Evolutionary conservation across 2,888 invertebrate species (phyloP).

Genomic region (Eupeodes latifasciatus): DNA sequence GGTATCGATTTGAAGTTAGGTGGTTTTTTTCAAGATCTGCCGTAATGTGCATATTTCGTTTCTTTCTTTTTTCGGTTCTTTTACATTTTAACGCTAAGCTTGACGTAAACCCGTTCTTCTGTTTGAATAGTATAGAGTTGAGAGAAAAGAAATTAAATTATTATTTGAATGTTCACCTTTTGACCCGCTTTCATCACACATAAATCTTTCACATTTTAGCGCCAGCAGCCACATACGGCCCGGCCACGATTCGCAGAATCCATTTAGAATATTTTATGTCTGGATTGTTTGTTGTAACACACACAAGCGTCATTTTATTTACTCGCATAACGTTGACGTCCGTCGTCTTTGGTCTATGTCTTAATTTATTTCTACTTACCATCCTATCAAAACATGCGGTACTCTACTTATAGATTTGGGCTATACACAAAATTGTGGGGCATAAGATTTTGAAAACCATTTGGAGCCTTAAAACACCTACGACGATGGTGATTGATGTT

Average conservation of each 20-base stretch:
- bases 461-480: conserved; percentile 8
- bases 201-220: background rate
- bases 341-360: background rate
- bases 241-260: too few relatives aligned
- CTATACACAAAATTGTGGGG: background rate
- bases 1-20: too few relatives aligned
- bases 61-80: too few relatives aligned
- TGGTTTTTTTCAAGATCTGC: too few relatives aligned
- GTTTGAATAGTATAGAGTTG: too few relatives aligned
- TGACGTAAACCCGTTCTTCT: too few relatives aligned
- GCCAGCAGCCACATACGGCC: background rate
- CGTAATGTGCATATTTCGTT: too few relatives aligned
- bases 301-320: conserved; percentile 36
- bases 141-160: too few relatives aligned
- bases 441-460: background rate
- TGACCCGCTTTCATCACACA: background rate
- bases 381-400: background rate
- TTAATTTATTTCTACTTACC: conserved; percentile 10
- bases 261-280: conserved; percentile 1
- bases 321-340: background rate
- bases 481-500: conserved; percentile 12
- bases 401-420: background rate
- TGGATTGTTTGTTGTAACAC: conserved; percentile 29
- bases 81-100: too few relatives aligned
- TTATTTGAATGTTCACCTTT: too few relatives aligned